These are phyloP conservation scores for Arctopsyche grandis DNA, from an alignment of 1,140 invertebrate species.

Conservation along the genomic window DNA sequence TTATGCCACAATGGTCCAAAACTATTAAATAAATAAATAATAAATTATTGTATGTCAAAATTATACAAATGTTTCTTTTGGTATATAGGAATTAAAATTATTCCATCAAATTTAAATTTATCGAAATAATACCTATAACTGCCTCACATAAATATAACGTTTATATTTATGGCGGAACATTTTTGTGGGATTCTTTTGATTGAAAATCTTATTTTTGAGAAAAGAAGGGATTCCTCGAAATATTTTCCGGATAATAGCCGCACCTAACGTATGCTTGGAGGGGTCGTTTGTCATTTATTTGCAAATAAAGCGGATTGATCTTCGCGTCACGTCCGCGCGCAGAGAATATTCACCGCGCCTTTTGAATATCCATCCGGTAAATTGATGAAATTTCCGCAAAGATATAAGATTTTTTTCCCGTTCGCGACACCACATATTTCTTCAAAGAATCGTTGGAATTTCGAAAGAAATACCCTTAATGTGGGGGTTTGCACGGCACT, in stretches of 20 bases:
- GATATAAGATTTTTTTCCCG: conserved; percentile 48
- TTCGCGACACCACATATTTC: conserved; percentile 40
- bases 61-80: too few relatives aligned
- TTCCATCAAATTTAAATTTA: too few relatives aligned
- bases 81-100: too few relatives aligned
- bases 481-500: background rate
- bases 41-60: too few relatives aligned
- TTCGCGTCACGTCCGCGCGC: conserved; percentile 46
- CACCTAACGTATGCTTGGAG: background rate
- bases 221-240: background rate
- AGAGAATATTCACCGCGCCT: background rate
- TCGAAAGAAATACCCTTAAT: conserved; percentile 48
- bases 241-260: background rate
- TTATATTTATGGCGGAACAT: too few relatives aligned
- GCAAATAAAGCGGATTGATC: conserved; percentile 41
- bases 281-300: conserved; percentile 15
- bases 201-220: background rate
- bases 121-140: too few relatives aligned
- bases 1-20: too few relatives aligned
- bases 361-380: conserved; percentile 13
- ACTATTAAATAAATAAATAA: too few relatives aligned
- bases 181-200: too few relatives aligned
- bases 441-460: conserved; percentile 45
- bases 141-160: too few relatives aligned
- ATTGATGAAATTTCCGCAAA: conserved; percentile 39